Conservation (phyloP, 2,888 invertebrate genomes). For the Acrocera orbiculus region DNA sequence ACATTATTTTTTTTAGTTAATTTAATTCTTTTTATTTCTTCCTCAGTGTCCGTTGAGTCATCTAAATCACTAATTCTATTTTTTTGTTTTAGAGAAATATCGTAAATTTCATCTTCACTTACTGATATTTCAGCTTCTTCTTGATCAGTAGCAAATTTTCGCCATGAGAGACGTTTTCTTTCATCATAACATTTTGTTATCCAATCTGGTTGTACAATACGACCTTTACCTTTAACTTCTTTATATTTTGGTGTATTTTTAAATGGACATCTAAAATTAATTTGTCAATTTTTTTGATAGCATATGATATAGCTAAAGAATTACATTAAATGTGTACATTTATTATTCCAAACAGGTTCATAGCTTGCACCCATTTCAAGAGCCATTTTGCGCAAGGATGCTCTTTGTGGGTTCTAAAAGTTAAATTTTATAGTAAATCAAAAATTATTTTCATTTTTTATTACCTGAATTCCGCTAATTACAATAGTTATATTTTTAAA, state of each 20-base stretch:
- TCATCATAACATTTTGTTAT: slow-evolving; percentile 43
- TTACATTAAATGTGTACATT: slow-evolving; percentile 75
- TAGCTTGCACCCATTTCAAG: slow-evolving; percentile 64
- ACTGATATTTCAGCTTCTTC: slow-evolving; percentile 18
- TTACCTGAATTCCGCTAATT: slow-evolving; percentile 58
- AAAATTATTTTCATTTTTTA: neutral
- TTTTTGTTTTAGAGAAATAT: slow-evolving; percentile 16
- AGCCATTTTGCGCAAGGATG: slow-evolving; percentile 46
- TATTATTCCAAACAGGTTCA: slow-evolving; percentile 51
- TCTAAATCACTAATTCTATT: slow-evolving; percentile 11
- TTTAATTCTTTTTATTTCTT: slow-evolving; percentile 21
- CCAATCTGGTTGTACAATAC: slow-evolving; percentile 57
- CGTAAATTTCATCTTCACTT: slow-evolving; percentile 27
- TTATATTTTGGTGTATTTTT: slow-evolving; percentile 73
- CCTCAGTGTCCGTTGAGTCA: slow-evolving; percentile 24
- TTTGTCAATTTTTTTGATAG: neutral
- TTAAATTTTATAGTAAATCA: neutral
- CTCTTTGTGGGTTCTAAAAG: slow-evolving; percentile 55
- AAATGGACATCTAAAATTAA: slow-evolving; percentile 61
- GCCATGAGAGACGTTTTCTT: slow-evolving; percentile 34
- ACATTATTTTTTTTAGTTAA: slow-evolving; percentile 9
- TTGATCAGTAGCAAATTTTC: slow-evolving; percentile 24
- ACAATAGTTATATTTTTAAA: slow-evolving; percentile 53
- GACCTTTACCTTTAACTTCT: slow-evolving; percentile 43
- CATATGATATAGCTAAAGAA: slow-evolving; percentile 17